These are phyloP conservation scores for Elmis aenea DNA, from an alignment of 2,888 invertebrate species.

Conservation along the genomic window DNA sequence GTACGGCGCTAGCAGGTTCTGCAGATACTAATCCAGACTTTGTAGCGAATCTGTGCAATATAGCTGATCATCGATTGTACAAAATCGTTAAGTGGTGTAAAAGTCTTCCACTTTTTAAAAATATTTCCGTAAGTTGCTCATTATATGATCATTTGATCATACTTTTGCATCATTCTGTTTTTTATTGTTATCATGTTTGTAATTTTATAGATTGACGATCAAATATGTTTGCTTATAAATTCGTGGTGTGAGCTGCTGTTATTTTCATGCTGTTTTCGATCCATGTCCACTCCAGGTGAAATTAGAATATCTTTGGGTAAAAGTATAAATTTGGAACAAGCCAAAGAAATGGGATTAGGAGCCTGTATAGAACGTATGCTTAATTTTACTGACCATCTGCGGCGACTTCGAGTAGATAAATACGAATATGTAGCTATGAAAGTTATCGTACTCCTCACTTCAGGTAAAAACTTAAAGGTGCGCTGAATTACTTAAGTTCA, in stretches of 20 bases:
- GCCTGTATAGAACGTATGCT: constrained; percentile 93
- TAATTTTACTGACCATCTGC: constrained; percentile 87
- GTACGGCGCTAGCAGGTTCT: constrained; percentile 48
- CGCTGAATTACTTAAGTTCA: constrained; percentile 1
- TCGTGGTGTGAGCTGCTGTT: constrained; percentile 94
- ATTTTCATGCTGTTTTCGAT: constrained; percentile 91
- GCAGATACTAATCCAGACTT: constrained; percentile 74
- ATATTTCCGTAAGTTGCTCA: constrained; percentile 72
- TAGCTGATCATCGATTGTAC: constrained; percentile 91
- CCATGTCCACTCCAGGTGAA: constrained; percentile 84
- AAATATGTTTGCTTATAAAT: constrained; percentile 93
- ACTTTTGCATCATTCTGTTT: constrained; percentile 1
- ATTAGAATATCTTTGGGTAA: constrained; percentile 64
- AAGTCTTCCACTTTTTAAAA: constrained; percentile 91
- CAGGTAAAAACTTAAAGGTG: constrained; percentile 57
- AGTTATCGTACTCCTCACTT: constrained; percentile 85
- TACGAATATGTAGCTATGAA: constrained; percentile 97
- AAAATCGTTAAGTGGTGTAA: constrained; percentile 99
- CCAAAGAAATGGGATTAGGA: constrained; percentile 68
- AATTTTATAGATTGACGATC: constrained; percentile 84
- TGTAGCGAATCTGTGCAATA: constrained; percentile 85
- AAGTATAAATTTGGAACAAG: constrained; percentile 61
- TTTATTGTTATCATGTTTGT: constrained; percentile 9
- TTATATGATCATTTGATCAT: constrained; percentile 2
- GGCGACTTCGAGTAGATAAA: constrained; percentile 84